These are phyloP conservation scores for Fragum whitleyi DNA, from an alignment of 2,888 invertebrate genomes.

Conservation along the genomic window DNA sequence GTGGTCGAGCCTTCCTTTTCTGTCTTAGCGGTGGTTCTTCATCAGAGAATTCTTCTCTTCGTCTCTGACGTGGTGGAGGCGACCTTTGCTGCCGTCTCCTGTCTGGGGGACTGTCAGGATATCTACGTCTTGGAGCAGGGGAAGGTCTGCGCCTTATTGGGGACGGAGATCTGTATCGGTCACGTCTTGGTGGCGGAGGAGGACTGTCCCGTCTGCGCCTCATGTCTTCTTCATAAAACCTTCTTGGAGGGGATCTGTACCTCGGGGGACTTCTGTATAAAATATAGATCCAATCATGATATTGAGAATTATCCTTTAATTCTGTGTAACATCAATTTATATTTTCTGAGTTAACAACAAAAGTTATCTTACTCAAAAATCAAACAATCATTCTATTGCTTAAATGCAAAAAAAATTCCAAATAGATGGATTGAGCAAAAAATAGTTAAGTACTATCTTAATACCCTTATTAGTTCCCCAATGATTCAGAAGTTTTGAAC, in stretches of 20 bases:
- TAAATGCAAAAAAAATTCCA: no score
- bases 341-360: no score
- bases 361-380: no score
- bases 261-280: conserved; percentile 48
- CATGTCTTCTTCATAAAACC: conserved; percentile 45
- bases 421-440: no score
- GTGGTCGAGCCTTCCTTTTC: neutral
- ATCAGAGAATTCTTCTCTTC: conserved; percentile 22
- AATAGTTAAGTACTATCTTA: no score
- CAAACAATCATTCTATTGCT: no score
- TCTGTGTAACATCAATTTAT: no score
- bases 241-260: conserved; percentile 49
- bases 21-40: conserved; percentile 17
- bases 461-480: no score
- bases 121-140: neutral
- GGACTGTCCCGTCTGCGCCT: conserved; percentile 43
- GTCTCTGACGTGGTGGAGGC: conserved; percentile 9
- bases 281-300: no score
- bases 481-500: no score
- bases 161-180: conserved; percentile 48
- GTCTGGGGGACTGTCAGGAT: conserved; percentile 28
- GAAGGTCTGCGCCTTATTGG: conserved; percentile 32
- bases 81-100: conserved; percentile 31
- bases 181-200: conserved; percentile 24
- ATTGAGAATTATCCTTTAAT: neutral